phyloP scores from a whole-genome alignment of 2,888 invertebrate genomes.

The Rhingia campestris region DNA sequence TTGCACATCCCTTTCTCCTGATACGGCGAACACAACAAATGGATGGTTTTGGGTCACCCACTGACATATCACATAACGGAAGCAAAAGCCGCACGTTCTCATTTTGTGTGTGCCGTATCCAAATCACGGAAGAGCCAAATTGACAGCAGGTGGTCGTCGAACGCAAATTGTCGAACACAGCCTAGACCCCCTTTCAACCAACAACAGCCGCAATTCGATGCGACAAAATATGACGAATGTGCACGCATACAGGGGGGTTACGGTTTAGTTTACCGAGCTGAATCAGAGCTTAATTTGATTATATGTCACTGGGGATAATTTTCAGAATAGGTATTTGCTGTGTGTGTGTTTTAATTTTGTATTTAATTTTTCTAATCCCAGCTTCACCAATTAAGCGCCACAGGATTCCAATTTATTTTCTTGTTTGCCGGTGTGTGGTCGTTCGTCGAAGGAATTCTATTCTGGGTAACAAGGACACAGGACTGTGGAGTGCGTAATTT shows the following conservation, averaged over 20 bases:
- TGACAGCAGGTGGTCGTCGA: conserved; percentile 63
- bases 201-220: not conserved
- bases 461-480: conserved; percentile 15
- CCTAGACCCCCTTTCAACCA: not conserved
- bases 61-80: conserved; percentile 70
- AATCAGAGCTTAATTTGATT: conserved; percentile 41
- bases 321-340: not conserved
- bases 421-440: conserved; percentile 24
- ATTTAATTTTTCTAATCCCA: not conserved
- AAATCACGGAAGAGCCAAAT: conserved; percentile 54
- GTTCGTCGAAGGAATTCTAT: conserved; percentile 9
- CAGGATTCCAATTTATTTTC: conserved; percentile 14
- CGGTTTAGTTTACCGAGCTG: conserved; percentile 20
- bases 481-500: not conserved
- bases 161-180: not conserved
- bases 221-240: conserved; percentile 29
- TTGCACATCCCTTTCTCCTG: not conserved
- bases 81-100: conserved; percentile 28
- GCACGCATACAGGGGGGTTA: conserved; percentile 32
- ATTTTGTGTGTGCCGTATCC: conserved; percentile 19
- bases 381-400: conserved; percentile 8
- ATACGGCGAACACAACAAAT: not conserved
- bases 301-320: not conserved
- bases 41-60: conserved; percentile 58
- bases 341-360: not conserved